Conservation (phyloP, 2,797 vertebrate genomes). For the Onychomys torridus region DNA sequence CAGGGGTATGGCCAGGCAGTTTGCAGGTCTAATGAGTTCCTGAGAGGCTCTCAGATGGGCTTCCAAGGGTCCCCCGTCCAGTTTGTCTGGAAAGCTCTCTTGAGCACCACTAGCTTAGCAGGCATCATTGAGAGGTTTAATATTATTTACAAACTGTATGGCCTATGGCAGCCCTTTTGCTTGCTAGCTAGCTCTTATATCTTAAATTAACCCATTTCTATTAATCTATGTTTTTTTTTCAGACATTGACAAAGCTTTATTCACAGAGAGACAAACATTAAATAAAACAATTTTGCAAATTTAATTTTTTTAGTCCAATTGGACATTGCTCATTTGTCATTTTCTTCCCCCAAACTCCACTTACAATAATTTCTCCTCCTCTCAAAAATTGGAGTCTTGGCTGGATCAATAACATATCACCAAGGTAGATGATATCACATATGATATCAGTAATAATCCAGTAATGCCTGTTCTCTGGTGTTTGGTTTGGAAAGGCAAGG, state of each 20-base stretch:
- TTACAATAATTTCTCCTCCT: conserved; percentile 95
- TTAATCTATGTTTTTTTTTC: no score
- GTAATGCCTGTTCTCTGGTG: conserved; percentile 78
- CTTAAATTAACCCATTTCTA: no score
- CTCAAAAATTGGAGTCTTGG: conserved; percentile 93
- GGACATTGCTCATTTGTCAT: not conserved
- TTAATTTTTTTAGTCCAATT: not conserved
- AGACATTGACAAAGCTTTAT: not conserved
- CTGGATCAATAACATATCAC: conserved; percentile 92
- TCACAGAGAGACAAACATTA: not conserved
- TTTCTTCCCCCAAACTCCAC: conserved; percentile 73
- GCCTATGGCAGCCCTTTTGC: no score
- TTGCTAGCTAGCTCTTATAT: no score
- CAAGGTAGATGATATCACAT: conserved; percentile 93
- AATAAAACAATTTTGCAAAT: not conserved
- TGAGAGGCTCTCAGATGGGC: not conserved
- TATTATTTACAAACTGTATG: no score
- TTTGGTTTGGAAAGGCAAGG: conserved; percentile 93
- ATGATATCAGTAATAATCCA: conserved; percentile 90
- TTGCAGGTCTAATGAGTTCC: not conserved
- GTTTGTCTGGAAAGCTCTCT: not conserved
- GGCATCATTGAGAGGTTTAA: not conserved
- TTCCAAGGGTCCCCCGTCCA: not conserved
- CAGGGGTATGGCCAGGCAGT: not conserved
- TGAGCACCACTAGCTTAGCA: not conserved